Conservation (phyloP, 2,113 vertebrate species). For the Caracal caracal region DNA sequence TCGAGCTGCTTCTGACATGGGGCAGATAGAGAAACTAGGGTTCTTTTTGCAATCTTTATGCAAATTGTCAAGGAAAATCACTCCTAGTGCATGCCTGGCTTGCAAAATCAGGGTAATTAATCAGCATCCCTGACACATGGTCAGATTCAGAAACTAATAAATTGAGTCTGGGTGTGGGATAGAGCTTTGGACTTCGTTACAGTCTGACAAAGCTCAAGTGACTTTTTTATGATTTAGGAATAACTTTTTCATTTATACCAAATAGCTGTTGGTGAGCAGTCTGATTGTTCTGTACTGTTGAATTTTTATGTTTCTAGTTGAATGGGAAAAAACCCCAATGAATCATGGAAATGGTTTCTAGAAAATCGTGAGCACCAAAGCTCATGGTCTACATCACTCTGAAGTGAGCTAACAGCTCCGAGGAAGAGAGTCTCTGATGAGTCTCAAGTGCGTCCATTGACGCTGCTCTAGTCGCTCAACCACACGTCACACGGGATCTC, state of each 20-base stretch:
- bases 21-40: background rate
- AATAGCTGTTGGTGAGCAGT: slow-evolving; percentile 49
- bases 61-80: slow-evolving; percentile 62
- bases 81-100: slow-evolving; percentile 52
- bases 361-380: slow-evolving; percentile 24
- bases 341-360: slow-evolving; percentile 43
- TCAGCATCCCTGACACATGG: slow-evolving; percentile 21
- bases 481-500: background rate
- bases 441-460: background rate
- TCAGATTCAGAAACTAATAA: slow-evolving; percentile 58
- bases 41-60: background rate
- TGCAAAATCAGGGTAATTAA: slow-evolving; percentile 69
- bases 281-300: slow-evolving; percentile 70
- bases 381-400: background rate
- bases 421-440: background rate
- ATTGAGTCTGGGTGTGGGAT: slow-evolving; percentile 4
- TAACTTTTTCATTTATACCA: slow-evolving; percentile 40
- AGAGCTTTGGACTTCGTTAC: background rate
- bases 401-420: background rate
- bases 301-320: slow-evolving; percentile 57
- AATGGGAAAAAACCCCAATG: background rate
- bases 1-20: background rate
- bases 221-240: slow-evolving; percentile 5
- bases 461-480: too few relatives aligned
- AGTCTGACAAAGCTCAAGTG: slow-evolving; percentile 28